Evolutionary conservation across 1,140 invertebrate species (phyloP).

Genomic region (Philopotamus ludificatus): DNA sequence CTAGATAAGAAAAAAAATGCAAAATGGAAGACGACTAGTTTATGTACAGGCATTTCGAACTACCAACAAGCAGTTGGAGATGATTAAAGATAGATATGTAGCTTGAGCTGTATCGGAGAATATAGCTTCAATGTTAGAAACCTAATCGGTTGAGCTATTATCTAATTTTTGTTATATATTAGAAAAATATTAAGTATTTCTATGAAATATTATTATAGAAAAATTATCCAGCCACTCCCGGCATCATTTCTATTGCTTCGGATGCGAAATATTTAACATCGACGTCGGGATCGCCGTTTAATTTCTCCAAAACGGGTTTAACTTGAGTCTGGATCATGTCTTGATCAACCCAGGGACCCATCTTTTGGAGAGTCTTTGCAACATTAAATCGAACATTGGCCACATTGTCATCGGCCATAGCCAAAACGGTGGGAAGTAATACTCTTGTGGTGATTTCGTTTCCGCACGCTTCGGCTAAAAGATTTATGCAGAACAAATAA

Average conservation of each 20-base stretch:
- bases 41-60: too few species aligned
- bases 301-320: constrained; percentile 92
- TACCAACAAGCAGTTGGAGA: too few species aligned
- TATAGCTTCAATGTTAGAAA: neutral
- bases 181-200: neutral
- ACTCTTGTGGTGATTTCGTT: constrained; percentile 89
- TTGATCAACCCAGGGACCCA: constrained; percentile 87
- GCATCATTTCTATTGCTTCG: constrained; percentile 88
- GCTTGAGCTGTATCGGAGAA: too few species aligned
- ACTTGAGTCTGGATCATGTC: constrained; percentile 85
- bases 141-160: neutral
- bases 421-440: constrained; percentile 92
- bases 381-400: constrained; percentile 99
- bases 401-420: constrained; percentile 92
- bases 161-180: neutral
- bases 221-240: constrained; percentile 70
- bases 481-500: constrained; percentile 97
- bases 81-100: too few species aligned
- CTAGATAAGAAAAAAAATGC: too few species aligned
- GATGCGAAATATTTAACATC: constrained; percentile 98
- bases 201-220: constrained; percentile 29
- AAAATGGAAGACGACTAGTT: too few species aligned
- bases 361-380: constrained; percentile 94
- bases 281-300: constrained; percentile 90
- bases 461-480: constrained; percentile 93